Conservation (phyloP, 1,140 invertebrate genomes). For the Medauroidea extradentata region DNA sequence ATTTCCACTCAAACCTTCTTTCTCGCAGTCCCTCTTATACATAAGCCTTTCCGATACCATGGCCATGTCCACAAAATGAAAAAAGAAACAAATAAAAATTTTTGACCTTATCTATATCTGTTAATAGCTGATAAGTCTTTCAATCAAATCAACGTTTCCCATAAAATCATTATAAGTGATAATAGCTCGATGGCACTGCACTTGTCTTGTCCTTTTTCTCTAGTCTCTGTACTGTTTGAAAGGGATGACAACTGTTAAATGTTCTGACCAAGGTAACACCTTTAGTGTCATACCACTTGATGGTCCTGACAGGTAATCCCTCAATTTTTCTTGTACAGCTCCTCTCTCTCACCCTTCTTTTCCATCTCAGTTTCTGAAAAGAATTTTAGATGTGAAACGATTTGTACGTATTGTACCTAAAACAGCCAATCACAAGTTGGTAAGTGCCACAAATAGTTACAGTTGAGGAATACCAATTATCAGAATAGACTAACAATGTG, state of each 20-base stretch:
- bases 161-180: conserved; percentile 13
- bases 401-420: conserved; percentile 41
- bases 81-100: conserved; percentile 13
- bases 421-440: conserved; percentile 23
- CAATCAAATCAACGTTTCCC: conserved; percentile 19
- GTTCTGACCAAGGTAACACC: too few relatives aligned
- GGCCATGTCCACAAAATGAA: conserved; percentile 21
- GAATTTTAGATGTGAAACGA: conserved; percentile 32
- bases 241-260: too few relatives aligned
- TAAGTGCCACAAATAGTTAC: conserved; percentile 9
- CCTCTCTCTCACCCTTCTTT: background rate
- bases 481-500: conserved; percentile 12
- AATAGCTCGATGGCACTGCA: conserved; percentile 8
- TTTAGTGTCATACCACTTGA: background rate
- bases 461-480: conserved; percentile 28
- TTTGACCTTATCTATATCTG: conserved; percentile 13
- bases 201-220: background rate
- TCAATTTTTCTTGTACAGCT: background rate
- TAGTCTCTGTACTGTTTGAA: background rate
- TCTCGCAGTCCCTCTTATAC: conserved; percentile 11
- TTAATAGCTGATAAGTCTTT: conserved; percentile 20
- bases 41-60: conserved; percentile 15
- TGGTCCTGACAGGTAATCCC: background rate
- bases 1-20: background rate
- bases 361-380: conserved; percentile 3